phyloP scores from a whole-genome alignment of 2,113 vertebrate genomes.

The Cavia porcellus region DNA sequence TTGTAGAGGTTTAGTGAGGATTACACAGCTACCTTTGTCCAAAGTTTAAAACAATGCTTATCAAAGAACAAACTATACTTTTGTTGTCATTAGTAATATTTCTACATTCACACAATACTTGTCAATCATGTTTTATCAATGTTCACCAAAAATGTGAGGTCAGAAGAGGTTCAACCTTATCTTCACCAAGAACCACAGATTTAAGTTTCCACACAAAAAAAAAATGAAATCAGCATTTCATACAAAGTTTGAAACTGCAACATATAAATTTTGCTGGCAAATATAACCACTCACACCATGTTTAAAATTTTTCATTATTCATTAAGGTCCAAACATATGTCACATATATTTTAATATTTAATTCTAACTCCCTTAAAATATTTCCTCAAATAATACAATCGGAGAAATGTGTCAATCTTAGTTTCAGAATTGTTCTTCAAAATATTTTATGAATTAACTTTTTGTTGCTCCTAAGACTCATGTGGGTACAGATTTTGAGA shows the following conservation, averaged over 20 bases:
- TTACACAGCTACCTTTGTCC: neutral
- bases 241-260: conserved; percentile 20
- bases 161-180: neutral
- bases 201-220: neutral
- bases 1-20: neutral
- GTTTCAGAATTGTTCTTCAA: neutral
- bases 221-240: conserved; percentile 5
- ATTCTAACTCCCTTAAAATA: conserved; percentile 53
- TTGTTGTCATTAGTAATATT: neutral
- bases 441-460: conserved; percentile 24
- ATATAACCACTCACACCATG: conserved; percentile 31
- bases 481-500: conserved; percentile 66
- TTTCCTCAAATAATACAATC: conserved; percentile 1
- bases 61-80: neutral
- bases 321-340: neutral
- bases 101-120: neutral
- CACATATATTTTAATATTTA: conserved; percentile 32
- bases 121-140: conserved; percentile 40
- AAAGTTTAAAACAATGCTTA: conserved; percentile 22
- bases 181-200: neutral
- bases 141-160: neutral
- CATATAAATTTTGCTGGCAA: neutral
- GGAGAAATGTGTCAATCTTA: neutral
- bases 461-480: conserved; percentile 80
- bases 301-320: conserved; percentile 55